Base-by-base conservation (phyloP, 1,140 invertebrate genomes). In the Sarcophaga peregrina region DNA sequence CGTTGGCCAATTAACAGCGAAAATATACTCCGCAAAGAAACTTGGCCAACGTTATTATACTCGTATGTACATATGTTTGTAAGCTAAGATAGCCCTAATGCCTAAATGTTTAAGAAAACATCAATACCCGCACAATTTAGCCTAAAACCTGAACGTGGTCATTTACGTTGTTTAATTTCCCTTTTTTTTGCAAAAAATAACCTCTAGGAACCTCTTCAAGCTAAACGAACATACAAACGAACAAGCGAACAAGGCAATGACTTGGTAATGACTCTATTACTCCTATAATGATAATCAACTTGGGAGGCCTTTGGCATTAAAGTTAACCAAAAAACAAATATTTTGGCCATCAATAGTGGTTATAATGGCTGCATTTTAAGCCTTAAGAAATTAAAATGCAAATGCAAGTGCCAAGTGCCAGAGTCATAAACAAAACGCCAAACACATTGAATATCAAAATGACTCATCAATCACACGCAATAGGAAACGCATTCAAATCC, bases 401-500 rank as follows among this genome's bases (percentile, higher is more conserved):
- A 50, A 50, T 50, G 13, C 47, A 50, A 68, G 13, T 20, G 20
- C 20, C 1, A 20, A 6, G 5, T 20, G 8, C 17, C 17, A 58
- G 11, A 68, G 9, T 52, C 62, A 68, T 8, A 68, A 76, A 47
- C 5, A 48, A 47, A 76, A 46, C 10, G 6, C 13, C 6, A 17
- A 17, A 76, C 62, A 48, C 74, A 15, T 45, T 48, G 15, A 1
- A 47, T 76, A 45, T 62, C 52, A 81, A 62, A n/a, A 25, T 46
- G 13, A 13, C n/a, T 47, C 54, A 81, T 81, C 47, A 81, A 81
- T 81, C 80, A 81, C 54, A 78, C 75, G 75, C 75, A 78, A 78
- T 78, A 78, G 80, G 80, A 81, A 81, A 81, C 80, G 80, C 75
- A 78, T 47, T 78, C 50, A 78, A 78, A 78, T 78, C 37, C 25